A percentile compares a stretch with the other conserved stretches of the same genome.
These are phyloP conservation scores for Paracentrotus lividus DNA, from an alignment of 53 echinoderm and acorn worm genomes.

Conservation along the genomic window DNA sequence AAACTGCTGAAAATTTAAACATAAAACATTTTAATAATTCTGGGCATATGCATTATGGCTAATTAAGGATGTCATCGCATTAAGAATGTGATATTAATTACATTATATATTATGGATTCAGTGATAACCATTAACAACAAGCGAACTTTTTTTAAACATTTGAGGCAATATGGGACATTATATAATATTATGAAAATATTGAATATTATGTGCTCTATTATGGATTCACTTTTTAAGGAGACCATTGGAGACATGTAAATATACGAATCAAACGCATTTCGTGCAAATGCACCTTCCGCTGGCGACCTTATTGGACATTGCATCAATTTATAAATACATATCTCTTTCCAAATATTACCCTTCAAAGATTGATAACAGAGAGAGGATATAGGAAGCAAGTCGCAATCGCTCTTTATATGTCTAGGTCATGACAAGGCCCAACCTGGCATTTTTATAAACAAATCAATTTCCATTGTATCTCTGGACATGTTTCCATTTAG, in stretches of 20 bases:
- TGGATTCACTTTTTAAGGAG: too few relatives aligned
- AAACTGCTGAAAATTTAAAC: too few relatives aligned
- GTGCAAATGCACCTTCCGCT: background rate
- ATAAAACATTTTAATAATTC: too few relatives aligned
- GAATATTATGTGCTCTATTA: too few relatives aligned
- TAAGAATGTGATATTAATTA: too few relatives aligned
- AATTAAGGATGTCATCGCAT: too few relatives aligned
- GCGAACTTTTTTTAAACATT: too few relatives aligned
- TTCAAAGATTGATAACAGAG: constrained; percentile 16
- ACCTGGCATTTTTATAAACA: constrained; percentile 65
- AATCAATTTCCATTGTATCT: constrained; percentile 61
- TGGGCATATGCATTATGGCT: too few relatives aligned
- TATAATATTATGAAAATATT: background rate
- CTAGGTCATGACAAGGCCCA: constrained; percentile 26
- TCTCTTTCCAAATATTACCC: background rate
- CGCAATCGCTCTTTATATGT: constrained; percentile 47
- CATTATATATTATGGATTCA: too few relatives aligned
- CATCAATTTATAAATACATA: background rate
- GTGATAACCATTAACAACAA: too few relatives aligned
- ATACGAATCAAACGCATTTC: background rate
- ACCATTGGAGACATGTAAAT: background rate
- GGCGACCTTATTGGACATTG: background rate
- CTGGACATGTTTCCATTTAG: constrained; percentile 49
- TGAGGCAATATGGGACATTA: too few relatives aligned
- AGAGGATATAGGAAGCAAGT: background rate